Evolutionary conservation across 2,113 vertebrate genomes (phyloP).

Genomic region (Varanus komodoensis): DNA sequence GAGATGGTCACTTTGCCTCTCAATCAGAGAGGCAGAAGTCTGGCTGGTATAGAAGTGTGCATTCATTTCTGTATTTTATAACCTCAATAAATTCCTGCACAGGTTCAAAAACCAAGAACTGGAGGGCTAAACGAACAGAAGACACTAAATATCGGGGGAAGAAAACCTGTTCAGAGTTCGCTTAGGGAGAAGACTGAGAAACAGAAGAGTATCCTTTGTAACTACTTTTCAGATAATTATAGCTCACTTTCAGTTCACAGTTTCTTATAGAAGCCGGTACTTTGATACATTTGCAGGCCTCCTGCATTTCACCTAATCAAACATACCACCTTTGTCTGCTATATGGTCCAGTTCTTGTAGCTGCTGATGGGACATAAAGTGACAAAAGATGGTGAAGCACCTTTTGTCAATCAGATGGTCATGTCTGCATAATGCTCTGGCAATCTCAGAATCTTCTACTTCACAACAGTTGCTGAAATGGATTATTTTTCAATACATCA

Average conservation of each 20-base stretch:
- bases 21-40: neutral
- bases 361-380: neutral
- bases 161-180: neutral
- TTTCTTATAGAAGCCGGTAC: neutral
- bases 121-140: neutral
- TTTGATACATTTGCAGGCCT: constrained; percentile 6
- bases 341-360: neutral
- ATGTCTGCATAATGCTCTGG: neutral
- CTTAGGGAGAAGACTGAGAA: neutral
- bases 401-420: neutral
- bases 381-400: constrained; percentile 4
- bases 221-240: constrained; percentile 30
- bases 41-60: neutral
- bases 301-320: neutral
- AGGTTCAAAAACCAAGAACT: neutral
- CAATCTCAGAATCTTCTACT: neutral
- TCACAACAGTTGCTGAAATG: neutral
- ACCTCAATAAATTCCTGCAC: constrained; percentile 8
- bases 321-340: neutral
- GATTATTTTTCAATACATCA: neutral
- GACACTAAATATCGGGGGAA: neutral
- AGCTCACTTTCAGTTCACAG: constrained; percentile 24
- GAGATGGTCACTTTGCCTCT: neutral
- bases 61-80: constrained; percentile 21
- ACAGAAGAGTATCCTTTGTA: neutral